Evolutionary conservation across 2,113 vertebrate species (phyloP), one percentile per base, ranked within the genome.

Genomic region (Hemibagrus wyckioides): DNA sequence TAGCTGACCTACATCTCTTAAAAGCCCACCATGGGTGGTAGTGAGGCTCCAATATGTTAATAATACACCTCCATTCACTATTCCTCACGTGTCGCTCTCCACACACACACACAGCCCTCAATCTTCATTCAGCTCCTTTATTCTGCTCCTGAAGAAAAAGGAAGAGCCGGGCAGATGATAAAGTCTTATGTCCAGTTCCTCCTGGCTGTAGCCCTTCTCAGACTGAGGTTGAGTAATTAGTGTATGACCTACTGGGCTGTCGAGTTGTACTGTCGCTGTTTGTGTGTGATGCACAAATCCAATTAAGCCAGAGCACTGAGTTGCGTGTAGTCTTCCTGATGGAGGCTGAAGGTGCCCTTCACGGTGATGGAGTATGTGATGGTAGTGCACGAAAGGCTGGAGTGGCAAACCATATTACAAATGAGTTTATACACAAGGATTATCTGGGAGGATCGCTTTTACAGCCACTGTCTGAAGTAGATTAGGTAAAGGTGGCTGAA

Each of bases 371-470:
- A 87, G 80, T 44, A 71, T 6, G 41, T 81, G 87, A 90, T 90
- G 87, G 87, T 67, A 57, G 85, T 81, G n/a, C 39, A 63, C 4
- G 69, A 0, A 48, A 33, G 56, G 15, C 56, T 85, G 83, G 80
- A 75, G 48, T 50, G 30, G 84, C 63, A 80, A 63, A 83, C 80
- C 41, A 39, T 41, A 71, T 83, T 85, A 84, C 81, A 91, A 92
- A 94, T 92, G 81, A 90, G 91, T 94, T 93, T 90, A 94, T 92
- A 94, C 91, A 81, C 82, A 79, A 83, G 91, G 93, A 95, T 95
- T 93, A 94, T 91, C 88, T 90, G 89, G 86, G 89, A 88, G 92
- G 67, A 91, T 91, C 89, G 54, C 89, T 90, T 90, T 89, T 80
- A 85, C 90, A 89, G 75, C 88, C 87, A 81, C 90, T 89, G 88